These are phyloP conservation scores for Phortica variegata DNA, from an alignment of 1,140 invertebrate species.

Conservation along the genomic window DNA sequence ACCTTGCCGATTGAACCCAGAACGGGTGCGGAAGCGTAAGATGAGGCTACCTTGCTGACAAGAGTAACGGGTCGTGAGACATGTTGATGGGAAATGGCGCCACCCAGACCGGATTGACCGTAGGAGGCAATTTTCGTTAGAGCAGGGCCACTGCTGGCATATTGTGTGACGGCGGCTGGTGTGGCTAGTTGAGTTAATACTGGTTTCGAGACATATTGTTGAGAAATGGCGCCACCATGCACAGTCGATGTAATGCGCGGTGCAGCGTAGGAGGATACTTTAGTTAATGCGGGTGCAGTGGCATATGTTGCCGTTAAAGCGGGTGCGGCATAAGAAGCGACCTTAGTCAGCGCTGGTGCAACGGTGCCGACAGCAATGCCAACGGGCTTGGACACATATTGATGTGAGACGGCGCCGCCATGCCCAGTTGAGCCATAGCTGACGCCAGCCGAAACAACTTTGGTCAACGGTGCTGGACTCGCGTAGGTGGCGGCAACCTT, in stretches of 20 bases:
- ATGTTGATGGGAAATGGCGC: constrained; percentile 35
- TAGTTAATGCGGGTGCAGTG: constrained; percentile 2
- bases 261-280: no score
- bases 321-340: constrained; percentile 19
- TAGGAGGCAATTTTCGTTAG: constrained; percentile 8
- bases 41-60: no score
- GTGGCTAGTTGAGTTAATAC: no score
- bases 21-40: constrained; percentile 10
- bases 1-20: no score
- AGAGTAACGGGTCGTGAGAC: no score
- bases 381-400: constrained; percentile 9
- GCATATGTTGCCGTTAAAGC: constrained; percentile 34
- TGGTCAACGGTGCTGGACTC: not conserved
- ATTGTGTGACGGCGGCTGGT: constrained; percentile 13
- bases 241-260: constrained; percentile 1
- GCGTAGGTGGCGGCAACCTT: not conserved
- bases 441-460: no score
- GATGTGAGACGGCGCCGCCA: constrained; percentile 10
- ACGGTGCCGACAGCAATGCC: constrained; percentile 7
- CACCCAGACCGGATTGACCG: constrained; percentile 16
- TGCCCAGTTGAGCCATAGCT: constrained; percentile 6
- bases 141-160: constrained; percentile 18
- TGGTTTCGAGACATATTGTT: constrained; percentile 23
- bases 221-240: constrained; percentile 9
- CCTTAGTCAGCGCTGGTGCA: constrained; percentile 10